A percentile compares a stretch with the other conserved stretches of the same genome.
Evolutionary conservation across 2,797 vertebrate species (phyloP).

Genomic region (Esox lucius): DNA sequence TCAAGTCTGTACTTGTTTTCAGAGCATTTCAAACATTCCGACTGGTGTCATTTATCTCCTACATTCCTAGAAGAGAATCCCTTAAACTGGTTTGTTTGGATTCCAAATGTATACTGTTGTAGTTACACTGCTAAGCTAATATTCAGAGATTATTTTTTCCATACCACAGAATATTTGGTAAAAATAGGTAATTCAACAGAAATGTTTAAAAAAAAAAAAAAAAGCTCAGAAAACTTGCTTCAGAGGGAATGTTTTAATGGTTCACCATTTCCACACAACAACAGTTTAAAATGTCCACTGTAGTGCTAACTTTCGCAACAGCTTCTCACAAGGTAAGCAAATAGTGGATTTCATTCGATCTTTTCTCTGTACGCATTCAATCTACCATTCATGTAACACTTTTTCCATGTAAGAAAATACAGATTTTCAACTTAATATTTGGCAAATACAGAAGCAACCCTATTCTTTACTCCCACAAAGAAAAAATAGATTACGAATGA

Average conservation of each 20-base stretch:
- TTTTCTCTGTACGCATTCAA: conserved; percentile 52
- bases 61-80: no score
- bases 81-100: no score
- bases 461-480: conserved; percentile 67
- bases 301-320: conserved; percentile 63
- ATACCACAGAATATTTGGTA: neutral
- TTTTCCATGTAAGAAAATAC: conserved; percentile 81
- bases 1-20: conserved; percentile 2
- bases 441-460: conserved; percentile 80
- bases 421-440: conserved; percentile 76
- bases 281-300: conserved; percentile 71
- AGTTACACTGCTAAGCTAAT: no score
- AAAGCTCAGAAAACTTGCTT: conserved; percentile 40
- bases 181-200: neutral
- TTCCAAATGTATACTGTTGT: no score
- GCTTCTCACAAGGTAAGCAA: conserved; percentile 59
- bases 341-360: conserved; percentile 58
- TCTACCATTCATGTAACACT: conserved; percentile 73
- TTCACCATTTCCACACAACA: conserved; percentile 78
- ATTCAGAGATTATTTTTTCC: no score
- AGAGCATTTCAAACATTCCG: conserved; percentile 22
- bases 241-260: conserved; percentile 85
- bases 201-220: neutral
- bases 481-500: conserved; percentile 60
- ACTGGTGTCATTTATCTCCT: neutral